Base-by-base conservation (phyloP, 2,797 vertebrate genomes). In the Enteromius trimaculatus region DNA sequence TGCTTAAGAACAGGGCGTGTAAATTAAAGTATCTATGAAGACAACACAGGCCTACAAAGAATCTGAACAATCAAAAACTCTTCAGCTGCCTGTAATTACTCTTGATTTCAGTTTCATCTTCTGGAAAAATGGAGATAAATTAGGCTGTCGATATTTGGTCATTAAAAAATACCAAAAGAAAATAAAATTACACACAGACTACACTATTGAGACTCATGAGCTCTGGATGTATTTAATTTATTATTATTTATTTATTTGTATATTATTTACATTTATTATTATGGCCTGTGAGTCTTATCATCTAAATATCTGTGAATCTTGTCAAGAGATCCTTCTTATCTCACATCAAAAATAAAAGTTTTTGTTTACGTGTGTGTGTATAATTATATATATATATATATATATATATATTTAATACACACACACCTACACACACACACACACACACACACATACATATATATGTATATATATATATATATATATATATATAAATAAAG, bases 241-340 rank as follows among this genome's bases (percentile, higher is more conserved):
- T 6, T 16, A 5, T 0, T 47, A 8, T 8, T 2, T 17, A 16
- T 3, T 14, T 23, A 8, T 23, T 44, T 39, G n/a, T 42, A 17
- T 51, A 51, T 11, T 13, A 23, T 72, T 72, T 11, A 21, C 71
- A 74, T 55, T 13, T 13, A 44, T 44, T 44, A 44, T 13, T 44
- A 13, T 44, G 42, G 19, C 29, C 19, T 74, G 47, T 34, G 29
- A n/a, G 19, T 55, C 29, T 31, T 31, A 31, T 74, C 19, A n/a
- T n/a, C 49, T 53, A 49, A 31, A 74, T 74, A 53, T 21, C 7
- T 74, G 10, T 74, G 71, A 11, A 74, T 74, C 47, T 53, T 21
- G 29, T 74, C 17, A 8, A 34, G 17, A 55, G 19, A 37, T 31
- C 29, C 47, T 53, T 53, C 23, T 49, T 13, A 44, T 44, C 11